Evolutionary conservation across 2,113 vertebrate genomes (phyloP).

Genomic region (Zosterops pallidus): DNA sequence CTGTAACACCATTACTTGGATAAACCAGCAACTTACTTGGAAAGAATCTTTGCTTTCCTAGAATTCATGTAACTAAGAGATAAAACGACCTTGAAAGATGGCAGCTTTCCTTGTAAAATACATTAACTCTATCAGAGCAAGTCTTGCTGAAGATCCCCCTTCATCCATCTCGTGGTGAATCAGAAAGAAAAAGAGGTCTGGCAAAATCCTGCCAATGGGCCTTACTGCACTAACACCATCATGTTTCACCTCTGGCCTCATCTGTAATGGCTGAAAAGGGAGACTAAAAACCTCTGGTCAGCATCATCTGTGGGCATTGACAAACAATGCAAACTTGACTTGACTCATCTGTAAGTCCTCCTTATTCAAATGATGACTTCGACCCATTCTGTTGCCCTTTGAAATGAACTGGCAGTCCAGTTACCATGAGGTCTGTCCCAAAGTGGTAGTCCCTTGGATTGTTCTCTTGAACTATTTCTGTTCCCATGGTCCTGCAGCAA

Average conservation of each 20-base stretch:
- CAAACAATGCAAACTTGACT: neutral
- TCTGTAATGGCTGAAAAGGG: neutral
- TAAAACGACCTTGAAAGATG: constrained; percentile 57
- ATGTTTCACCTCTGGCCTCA: neutral
- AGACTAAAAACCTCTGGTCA: neutral
- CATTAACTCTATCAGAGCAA: constrained; percentile 43
- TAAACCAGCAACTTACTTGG: constrained; percentile 65
- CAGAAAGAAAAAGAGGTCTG: neutral
- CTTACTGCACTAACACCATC: neutral
- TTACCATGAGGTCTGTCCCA: neutral
- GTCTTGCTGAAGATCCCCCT: neutral
- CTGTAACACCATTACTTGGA: constrained; percentile 65
- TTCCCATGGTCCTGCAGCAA: neutral
- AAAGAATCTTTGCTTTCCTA: constrained; percentile 70
- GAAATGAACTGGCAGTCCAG: neutral
- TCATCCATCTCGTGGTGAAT: neutral
- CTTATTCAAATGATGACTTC: neutral
- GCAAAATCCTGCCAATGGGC: neutral
- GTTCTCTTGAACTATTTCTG: neutral
- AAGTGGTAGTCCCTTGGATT: neutral
- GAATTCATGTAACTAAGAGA: constrained; percentile 69
- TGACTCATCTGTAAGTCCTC: neutral
- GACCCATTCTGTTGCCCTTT: neutral
- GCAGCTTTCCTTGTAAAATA: constrained; percentile 40
- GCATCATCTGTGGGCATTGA: neutral